These are phyloP conservation scores for Aepyceros melampus DNA, from an alignment of 2,113 vertebrate species.

Conservation along the genomic window DNA sequence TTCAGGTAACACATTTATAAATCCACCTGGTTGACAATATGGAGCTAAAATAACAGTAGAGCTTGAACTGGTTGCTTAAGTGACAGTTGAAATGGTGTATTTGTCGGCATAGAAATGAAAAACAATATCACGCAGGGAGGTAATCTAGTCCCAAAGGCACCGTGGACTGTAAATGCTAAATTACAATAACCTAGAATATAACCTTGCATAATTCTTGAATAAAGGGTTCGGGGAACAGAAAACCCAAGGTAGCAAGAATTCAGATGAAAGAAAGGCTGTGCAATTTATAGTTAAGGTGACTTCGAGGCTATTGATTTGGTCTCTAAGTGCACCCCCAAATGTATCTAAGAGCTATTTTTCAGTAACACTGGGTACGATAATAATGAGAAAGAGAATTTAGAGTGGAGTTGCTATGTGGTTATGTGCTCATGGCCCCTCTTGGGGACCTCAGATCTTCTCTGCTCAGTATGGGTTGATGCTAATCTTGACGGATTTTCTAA, in stretches of 20 bases:
- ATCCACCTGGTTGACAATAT: slow-evolving; percentile 65
- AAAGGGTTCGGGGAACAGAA: background rate
- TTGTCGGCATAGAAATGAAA: slow-evolving; percentile 65
- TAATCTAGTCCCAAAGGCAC: slow-evolving; percentile 56
- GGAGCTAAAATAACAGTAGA: slow-evolving; percentile 47
- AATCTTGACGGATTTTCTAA: background rate
- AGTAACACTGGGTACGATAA: too few relatives aligned
- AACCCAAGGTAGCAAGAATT: background rate
- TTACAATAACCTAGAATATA: slow-evolving; percentile 49
- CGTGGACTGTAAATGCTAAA: slow-evolving; percentile 54
- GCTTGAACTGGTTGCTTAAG: slow-evolving; percentile 52
- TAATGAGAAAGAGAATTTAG: background rate
- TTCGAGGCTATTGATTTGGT: background rate
- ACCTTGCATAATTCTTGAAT: slow-evolving; percentile 48
- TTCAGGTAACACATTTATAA: slow-evolving; percentile 67
- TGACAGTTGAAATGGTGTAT: slow-evolving; percentile 53
- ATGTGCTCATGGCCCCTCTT: too few relatives aligned
- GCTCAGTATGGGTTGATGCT: background rate
- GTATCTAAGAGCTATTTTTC: background rate
- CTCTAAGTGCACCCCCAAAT: background rate
- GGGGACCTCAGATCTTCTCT: background rate
- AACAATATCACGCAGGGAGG: slow-evolving; percentile 28
- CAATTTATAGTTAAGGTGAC: background rate
- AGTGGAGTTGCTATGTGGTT: background rate
- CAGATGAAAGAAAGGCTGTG: background rate